These are phyloP conservation scores for Andrena chrysosceles DNA, from an alignment of 2,888 invertebrate species.

Conservation along the genomic window DNA sequence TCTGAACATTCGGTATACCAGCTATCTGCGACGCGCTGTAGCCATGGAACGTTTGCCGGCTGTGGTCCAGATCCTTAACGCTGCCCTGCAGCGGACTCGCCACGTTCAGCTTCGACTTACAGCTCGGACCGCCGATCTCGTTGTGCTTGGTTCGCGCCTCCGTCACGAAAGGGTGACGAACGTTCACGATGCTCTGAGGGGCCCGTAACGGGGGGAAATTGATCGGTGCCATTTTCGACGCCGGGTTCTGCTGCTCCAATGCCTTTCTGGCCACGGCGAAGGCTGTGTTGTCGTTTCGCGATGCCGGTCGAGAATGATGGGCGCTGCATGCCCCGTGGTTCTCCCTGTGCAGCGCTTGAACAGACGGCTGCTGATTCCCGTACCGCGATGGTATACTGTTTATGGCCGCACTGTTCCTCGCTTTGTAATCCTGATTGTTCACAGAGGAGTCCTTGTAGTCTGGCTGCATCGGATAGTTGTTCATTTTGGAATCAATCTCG, in stretches of 20 bases:
- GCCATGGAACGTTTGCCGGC: slow-evolving; percentile 72
- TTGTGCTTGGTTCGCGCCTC: slow-evolving; percentile 76
- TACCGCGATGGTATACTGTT: slow-evolving; percentile 64
- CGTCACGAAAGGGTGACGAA: slow-evolving; percentile 77
- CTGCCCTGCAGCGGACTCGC: slow-evolving; percentile 62
- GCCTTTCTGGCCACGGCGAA: slow-evolving; percentile 68
- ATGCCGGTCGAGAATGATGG: slow-evolving; percentile 60
- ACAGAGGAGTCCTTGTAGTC: slow-evolving; percentile 66
- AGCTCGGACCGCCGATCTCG: slow-evolving; percentile 52
- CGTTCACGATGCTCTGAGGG: slow-evolving; percentile 79
- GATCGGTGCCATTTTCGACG: slow-evolving; percentile 71
- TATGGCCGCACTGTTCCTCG: slow-evolving; percentile 52
- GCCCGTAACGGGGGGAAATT: slow-evolving; percentile 79
- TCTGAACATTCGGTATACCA: slow-evolving; percentile 73
- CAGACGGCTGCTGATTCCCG: slow-evolving; percentile 62
- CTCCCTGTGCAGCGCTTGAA: slow-evolving; percentile 62
- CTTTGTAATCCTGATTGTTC: slow-evolving; percentile 71
- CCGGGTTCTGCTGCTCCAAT: slow-evolving; percentile 71
- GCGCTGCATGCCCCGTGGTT: slow-evolving; percentile 49
- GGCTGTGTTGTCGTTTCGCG: slow-evolving; percentile 66
- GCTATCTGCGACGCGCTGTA: slow-evolving; percentile 74
- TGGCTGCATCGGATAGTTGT: slow-evolving; percentile 67
- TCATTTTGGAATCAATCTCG: slow-evolving; percentile 69
- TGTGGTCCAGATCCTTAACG: slow-evolving; percentile 72
- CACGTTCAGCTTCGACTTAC: slow-evolving; percentile 69